Conservation (phyloP, 2,113 vertebrate species). For the Cryptotis parvus region DNA sequence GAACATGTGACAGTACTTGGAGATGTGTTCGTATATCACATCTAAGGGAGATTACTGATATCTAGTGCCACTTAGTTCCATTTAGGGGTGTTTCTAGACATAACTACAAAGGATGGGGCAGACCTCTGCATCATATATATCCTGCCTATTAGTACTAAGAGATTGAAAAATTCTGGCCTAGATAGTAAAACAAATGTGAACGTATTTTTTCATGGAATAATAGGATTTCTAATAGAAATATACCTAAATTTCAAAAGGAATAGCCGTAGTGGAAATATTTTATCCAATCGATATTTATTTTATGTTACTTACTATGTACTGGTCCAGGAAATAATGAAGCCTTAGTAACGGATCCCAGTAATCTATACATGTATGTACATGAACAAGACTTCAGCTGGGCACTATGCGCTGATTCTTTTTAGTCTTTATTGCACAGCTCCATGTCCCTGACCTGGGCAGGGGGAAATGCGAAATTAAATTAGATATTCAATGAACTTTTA, state of each 20-base stretch:
- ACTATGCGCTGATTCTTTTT: background rate
- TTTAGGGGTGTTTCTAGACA: background rate
- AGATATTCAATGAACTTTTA: constrained; percentile 37
- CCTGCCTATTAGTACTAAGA: background rate
- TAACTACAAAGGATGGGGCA: background rate
- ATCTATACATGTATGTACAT: background rate
- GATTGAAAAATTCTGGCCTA: background rate
- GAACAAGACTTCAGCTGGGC: background rate
- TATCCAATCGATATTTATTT: constrained; percentile 33
- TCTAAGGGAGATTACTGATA: background rate
- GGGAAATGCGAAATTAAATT: constrained; percentile 71
- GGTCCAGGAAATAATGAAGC: background rate
- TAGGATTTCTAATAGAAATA: background rate
- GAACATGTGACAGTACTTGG: background rate
- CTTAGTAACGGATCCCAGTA: background rate
- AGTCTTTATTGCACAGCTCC: constrained; percentile 2
- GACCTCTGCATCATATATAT: background rate
- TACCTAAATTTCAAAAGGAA: background rate
- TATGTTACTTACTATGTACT: background rate
- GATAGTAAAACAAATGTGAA: background rate
- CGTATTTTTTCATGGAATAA: background rate
- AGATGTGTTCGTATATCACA: background rate
- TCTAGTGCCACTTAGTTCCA: background rate
- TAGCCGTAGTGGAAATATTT: background rate
- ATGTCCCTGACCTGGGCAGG: constrained; percentile 21